Evolutionary conservation across 2,113 vertebrate species (phyloP).

Genomic region (Paedocypris sp.): DNA sequence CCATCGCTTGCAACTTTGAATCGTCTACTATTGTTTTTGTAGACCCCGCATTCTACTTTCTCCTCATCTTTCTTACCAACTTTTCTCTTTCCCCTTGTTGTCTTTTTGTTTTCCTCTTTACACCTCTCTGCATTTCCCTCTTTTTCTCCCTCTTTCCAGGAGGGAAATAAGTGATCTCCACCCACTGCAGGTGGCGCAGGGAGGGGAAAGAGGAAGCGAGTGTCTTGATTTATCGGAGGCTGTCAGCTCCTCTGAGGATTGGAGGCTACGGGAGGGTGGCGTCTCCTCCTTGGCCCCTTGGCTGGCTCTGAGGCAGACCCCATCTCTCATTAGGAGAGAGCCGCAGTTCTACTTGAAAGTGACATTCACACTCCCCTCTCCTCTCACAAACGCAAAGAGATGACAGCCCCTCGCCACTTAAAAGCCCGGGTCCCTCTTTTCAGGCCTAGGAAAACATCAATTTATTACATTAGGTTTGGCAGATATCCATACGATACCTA

Average conservation of each 20-base stretch:
- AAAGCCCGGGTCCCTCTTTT: conserved; percentile 54
- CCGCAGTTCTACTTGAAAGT: conserved; percentile 71
- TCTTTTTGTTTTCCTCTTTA: conserved; percentile 10
- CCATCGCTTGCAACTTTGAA: too few species aligned
- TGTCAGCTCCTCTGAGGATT: conserved; percentile 75
- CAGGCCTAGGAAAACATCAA: conserved; percentile 47
- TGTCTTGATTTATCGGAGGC: conserved; percentile 79
- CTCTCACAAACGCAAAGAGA: conserved; percentile 56
- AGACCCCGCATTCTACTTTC: too few species aligned
- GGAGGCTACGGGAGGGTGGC: conserved; percentile 54
- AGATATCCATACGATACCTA: conserved; percentile 46
- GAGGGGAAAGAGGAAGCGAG: conserved; percentile 59
- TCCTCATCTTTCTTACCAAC: not conserved
- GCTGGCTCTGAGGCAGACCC: conserved; percentile 69
- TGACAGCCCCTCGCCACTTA: conserved; percentile 54
- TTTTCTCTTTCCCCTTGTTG: not conserved
- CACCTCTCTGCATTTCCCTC: conserved; percentile 34
- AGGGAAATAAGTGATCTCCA: conserved; percentile 72
- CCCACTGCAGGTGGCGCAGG: conserved; percentile 66
- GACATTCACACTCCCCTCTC: conserved; percentile 66
- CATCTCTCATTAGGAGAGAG: conserved; percentile 71
- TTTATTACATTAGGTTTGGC: conserved; percentile 48
- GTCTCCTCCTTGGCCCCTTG: conserved; percentile 71
- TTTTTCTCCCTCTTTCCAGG: conserved; percentile 57
- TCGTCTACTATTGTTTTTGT: not conserved